A percentile compares a stretch with the other conserved stretches of the same genome.
Conservation (phyloP, 2,113 vertebrate genomes). For the Rostratula benghalensis region DNA sequence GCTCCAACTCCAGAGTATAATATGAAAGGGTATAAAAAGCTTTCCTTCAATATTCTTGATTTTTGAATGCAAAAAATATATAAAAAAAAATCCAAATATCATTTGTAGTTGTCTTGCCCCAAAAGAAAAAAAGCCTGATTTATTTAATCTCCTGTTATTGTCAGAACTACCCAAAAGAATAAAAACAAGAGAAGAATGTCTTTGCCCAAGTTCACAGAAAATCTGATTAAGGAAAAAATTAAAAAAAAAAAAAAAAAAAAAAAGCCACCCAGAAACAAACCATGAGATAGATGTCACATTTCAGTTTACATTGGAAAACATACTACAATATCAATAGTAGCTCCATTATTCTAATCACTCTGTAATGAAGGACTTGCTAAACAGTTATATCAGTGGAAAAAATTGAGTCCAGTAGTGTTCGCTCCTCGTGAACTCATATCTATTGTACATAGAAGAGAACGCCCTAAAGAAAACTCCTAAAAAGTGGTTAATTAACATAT, state of each 20-base stretch:
- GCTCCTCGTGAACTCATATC: background rate
- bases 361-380: background rate
- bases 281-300: background rate
- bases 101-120: background rate
- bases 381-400: background rate
- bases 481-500: slow-evolving; percentile 65
- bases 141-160: background rate
- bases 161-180: background rate
- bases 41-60: background rate
- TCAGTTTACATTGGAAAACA: background rate
- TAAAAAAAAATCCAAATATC: background rate
- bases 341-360: background rate
- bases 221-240: background rate
- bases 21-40: background rate
- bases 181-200: background rate
- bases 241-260: background rate
- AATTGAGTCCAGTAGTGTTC: background rate
- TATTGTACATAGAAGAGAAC: slow-evolving; percentile 20
- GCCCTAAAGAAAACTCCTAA: slow-evolving; percentile 31
- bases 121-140: background rate
- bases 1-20: background rate
- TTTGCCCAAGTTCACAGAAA: background rate
- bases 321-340: background rate
- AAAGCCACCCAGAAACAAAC: too few species aligned
- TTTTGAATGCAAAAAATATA: background rate